These are phyloP conservation scores for Pelodiscus sinensis DNA, from an alignment of 2,113 vertebrate species.

Conservation along the genomic window DNA sequence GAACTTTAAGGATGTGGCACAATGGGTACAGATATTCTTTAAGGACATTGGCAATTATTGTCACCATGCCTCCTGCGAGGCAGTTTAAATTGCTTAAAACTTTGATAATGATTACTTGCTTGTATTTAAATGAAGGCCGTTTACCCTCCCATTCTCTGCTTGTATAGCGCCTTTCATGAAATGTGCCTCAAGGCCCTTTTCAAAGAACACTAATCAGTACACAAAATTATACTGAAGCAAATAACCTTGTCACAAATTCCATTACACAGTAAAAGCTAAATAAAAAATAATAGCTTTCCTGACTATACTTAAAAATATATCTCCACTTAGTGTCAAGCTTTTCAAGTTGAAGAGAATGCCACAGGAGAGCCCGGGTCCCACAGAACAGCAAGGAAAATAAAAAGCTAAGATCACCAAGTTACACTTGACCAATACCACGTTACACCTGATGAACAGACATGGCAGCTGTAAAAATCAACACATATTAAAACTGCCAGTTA, in stretches of 20 bases:
- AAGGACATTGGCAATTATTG: slow-evolving; percentile 77
- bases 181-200: slow-evolving; percentile 74
- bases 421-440: neutral
- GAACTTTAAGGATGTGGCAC: slow-evolving; percentile 67
- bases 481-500: neutral
- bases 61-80: slow-evolving; percentile 75
- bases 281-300: slow-evolving; percentile 83
- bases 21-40: slow-evolving; percentile 72
- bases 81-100: slow-evolving; percentile 81
- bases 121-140: slow-evolving; percentile 78
- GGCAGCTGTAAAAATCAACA: slow-evolving; percentile 13
- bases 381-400: neutral
- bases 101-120: slow-evolving; percentile 82
- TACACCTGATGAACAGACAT: neutral
- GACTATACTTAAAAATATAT: slow-evolving; percentile 81
- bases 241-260: slow-evolving; percentile 85
- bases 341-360: slow-evolving; percentile 68
- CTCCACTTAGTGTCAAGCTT: slow-evolving; percentile 81
- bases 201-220: slow-evolving; percentile 82
- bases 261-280: slow-evolving; percentile 82
- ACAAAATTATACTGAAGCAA: slow-evolving; percentile 82
- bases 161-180: slow-evolving; percentile 67
- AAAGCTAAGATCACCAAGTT: slow-evolving; percentile 28
- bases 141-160: slow-evolving; percentile 73
- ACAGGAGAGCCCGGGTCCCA: slow-evolving; percentile 25